phyloP scores from a whole-genome alignment of 2,113 vertebrate genomes.

The Cebidichthys violaceus region DNA sequence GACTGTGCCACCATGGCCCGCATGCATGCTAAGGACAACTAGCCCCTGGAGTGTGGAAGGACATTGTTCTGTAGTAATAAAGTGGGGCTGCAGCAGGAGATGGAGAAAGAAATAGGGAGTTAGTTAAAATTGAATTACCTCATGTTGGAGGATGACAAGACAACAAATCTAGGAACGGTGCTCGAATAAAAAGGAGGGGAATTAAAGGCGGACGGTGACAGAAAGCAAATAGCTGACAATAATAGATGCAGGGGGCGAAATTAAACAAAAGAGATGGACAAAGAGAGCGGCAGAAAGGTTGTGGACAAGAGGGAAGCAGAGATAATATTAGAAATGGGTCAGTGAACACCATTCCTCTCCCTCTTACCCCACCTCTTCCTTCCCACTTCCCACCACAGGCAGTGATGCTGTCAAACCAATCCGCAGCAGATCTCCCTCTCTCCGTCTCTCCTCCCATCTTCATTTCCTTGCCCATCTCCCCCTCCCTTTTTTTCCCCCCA shows the following conservation, averaged over 20 bases:
- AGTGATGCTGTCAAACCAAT: conserved; percentile 48
- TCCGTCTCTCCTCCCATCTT: background rate
- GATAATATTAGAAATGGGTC: conserved; percentile 70
- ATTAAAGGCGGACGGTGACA: conserved; percentile 6
- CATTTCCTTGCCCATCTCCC: conserved; percentile 11
- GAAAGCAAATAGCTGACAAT: conserved; percentile 35
- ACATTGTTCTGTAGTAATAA: conserved; percentile 54
- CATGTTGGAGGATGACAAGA: conserved; percentile 14
- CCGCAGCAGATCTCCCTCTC: conserved; percentile 25
- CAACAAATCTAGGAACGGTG: conserved; percentile 24
- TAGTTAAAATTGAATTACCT: conserved; percentile 17
- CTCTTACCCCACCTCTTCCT: background rate
- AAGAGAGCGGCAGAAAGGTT: conserved; percentile 32
- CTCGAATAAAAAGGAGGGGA: conserved; percentile 34
- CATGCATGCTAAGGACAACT: conserved; percentile 45
- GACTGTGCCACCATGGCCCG: background rate
- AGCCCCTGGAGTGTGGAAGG: conserved; percentile 43
- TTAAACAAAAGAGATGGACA: conserved; percentile 48
- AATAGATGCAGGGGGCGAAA: conserved; percentile 25
- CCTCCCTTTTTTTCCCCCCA: background rate
- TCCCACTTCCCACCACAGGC: background rate
- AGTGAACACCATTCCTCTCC: conserved; percentile 43
- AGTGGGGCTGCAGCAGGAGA: conserved; percentile 23
- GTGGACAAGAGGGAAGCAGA: conserved; percentile 27
- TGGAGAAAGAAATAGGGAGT: background rate